Percentiles rank a stretch among this genome's conserved stretches.
Evolutionary conservation across 2,888 invertebrate genomes (phyloP).

Genomic region (Craniophora ligustri): DNA sequence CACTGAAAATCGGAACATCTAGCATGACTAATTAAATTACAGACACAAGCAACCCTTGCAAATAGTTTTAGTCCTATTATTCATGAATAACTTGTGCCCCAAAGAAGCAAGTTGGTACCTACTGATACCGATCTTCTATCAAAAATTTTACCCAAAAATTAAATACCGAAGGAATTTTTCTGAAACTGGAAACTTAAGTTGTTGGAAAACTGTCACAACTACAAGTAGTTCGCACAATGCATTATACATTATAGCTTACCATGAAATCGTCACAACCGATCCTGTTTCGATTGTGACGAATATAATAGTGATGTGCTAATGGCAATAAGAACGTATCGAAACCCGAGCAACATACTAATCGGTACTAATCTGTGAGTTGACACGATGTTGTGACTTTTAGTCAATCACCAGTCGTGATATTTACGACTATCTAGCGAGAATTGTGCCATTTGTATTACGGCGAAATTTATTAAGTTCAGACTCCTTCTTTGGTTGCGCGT

Average conservation of each 20-base stretch:
- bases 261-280: conserved; percentile 18
- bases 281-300: not conserved
- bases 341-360: conserved; percentile 2
- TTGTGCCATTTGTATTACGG: conserved; percentile 2
- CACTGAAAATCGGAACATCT: too few species aligned
- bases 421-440: conserved; percentile 6
- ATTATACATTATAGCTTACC: conserved; percentile 8
- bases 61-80: too few species aligned
- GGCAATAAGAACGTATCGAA: conserved; percentile 3
- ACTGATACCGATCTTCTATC: too few species aligned
- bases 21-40: too few species aligned
- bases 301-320: not conserved
- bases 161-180: too few species aligned
- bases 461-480: conserved; percentile 20
- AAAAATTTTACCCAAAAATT: too few species aligned
- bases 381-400: conserved; percentile 12
- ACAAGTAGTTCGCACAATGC: not conserved
- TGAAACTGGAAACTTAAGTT: not conserved
- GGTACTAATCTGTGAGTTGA: conserved; percentile 17
- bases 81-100: too few species aligned
- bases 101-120: too few species aligned
- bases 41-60: too few species aligned
- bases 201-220: not conserved
- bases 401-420: conserved; percentile 11
- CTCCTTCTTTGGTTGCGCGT: too few species aligned